Percentiles rank a stretch among this genome's conserved stretches.
Conservation (phyloP, 2,888 invertebrate genomes). For the Lissonota sp. region DNA sequence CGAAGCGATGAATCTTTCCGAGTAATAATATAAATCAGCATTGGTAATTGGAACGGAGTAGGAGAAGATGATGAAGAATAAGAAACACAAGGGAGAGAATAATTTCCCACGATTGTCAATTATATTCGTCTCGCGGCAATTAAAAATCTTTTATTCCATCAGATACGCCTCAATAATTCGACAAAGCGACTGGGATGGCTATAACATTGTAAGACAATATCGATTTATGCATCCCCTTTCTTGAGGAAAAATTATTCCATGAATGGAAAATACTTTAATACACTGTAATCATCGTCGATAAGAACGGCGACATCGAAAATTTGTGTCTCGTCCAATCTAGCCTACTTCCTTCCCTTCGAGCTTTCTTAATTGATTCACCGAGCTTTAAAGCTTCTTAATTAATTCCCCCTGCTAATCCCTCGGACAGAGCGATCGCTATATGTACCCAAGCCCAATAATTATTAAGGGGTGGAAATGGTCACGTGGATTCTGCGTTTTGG, state of each 20-base stretch:
- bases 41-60: conserved; percentile 43
- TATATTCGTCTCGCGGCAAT: conserved; percentile 41
- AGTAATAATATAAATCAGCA: conserved; percentile 55
- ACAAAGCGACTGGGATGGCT: conserved; percentile 29
- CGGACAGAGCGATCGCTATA: conserved; percentile 70
- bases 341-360: conserved; percentile 19
- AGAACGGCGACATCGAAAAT: conserved; percentile 60
- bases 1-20: conserved; percentile 24
- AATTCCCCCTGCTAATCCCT: conserved; percentile 77
- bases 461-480: not conserved
- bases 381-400: conserved; percentile 69
- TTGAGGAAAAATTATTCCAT: conserved; percentile 10
- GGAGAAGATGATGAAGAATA: conserved; percentile 25
- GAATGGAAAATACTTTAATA: conserved; percentile 4
- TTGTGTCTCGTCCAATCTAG: conserved; percentile 36
- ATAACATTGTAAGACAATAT: conserved; percentile 47
- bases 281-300: not conserved
- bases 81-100: not conserved
- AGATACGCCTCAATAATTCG: conserved; percentile 58
- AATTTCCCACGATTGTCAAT: conserved; percentile 44
- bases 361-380: conserved; percentile 76
- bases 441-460: not conserved
- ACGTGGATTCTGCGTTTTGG: not conserved
- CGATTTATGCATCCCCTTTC: conserved; percentile 25
- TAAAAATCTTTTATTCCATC: conserved; percentile 56